A percentile compares a stretch with the other conserved stretches of the same genome.
phyloP scores from a whole-genome alignment of 2,113 vertebrate genomes.

The Paramormyrops kingsleyae region DNA sequence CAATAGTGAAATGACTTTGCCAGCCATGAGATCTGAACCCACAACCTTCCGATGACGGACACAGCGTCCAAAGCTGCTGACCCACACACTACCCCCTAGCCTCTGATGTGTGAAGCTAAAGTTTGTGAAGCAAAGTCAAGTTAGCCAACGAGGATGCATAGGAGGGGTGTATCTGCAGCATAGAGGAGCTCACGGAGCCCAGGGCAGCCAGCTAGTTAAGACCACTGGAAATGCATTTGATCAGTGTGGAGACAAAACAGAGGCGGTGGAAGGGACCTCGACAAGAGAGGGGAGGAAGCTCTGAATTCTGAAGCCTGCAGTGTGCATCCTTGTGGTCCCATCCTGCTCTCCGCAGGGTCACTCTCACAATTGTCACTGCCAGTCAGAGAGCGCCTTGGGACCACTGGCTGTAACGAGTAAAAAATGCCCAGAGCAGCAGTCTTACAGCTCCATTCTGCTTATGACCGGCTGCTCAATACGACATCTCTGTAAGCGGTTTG shows the following conservation, averaged over 20 bases:
- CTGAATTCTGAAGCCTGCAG: background rate
- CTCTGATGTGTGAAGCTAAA: background rate
- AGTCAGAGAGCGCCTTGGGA: background rate
- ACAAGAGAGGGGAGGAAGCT: background rate
- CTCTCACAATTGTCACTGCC: background rate
- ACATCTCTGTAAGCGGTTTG: background rate
- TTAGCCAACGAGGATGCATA: background rate
- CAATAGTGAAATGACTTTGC: background rate
- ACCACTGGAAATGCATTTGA: background rate
- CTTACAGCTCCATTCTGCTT: background rate
- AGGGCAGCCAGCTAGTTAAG: background rate
- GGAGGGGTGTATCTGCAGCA: background rate
- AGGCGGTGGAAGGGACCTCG: background rate
- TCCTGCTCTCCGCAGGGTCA: background rate
- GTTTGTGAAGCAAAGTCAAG: background rate
- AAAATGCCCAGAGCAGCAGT: background rate
- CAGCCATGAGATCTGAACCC: background rate
- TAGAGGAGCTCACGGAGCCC: background rate
- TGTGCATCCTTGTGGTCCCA: background rate
- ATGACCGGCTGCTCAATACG: background rate
- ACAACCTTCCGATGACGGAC: background rate
- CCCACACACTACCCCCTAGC: background rate
- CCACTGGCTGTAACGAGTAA: background rate
- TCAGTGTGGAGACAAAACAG: background rate
- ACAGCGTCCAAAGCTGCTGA: background rate